phyloP scores from a whole-genome alignment of 2,797 vertebrate species.

The Argyrosomus regius region DNA sequence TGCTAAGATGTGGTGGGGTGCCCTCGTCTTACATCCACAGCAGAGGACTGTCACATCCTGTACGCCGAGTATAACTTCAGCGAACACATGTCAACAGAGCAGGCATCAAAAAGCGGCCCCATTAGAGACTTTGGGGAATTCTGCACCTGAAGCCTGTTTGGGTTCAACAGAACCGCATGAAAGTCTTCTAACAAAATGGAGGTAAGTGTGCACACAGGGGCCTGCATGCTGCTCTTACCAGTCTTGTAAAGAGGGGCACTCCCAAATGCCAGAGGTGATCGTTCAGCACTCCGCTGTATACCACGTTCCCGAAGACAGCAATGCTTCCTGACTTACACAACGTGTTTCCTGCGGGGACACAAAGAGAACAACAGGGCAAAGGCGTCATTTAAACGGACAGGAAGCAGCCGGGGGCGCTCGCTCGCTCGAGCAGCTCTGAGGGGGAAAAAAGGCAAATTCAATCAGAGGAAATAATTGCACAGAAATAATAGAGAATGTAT shows the following conservation, averaged over 20 bases:
- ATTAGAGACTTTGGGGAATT: conserved; percentile 53
- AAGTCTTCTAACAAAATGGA: conserved; percentile 54
- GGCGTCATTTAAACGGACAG: conserved; percentile 65
- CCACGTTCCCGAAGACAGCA: conserved; percentile 83
- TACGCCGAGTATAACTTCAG: conserved; percentile 32
- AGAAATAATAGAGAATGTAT: conserved; percentile 67
- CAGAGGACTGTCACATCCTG: conserved; percentile 56
- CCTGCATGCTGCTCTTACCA: conserved; percentile 76
- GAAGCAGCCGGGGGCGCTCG: conserved; percentile 40
- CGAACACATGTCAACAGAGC: conserved; percentile 61
- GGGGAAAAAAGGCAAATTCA: conserved; percentile 46
- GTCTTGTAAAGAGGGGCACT: conserved; percentile 85
- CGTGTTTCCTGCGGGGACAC: conserved; percentile 79
- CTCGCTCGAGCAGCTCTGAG: conserved; percentile 15
- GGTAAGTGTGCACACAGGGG: conserved; percentile 62
- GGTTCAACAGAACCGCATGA: conserved; percentile 20
- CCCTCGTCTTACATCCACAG: conserved; percentile 32
- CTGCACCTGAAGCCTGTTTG: conserved; percentile 54
- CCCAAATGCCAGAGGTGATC: conserved; percentile 84
- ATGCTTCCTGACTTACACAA: conserved; percentile 84
- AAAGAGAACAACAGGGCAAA: conserved; percentile 56
- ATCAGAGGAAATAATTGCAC: conserved; percentile 71
- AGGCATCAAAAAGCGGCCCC: conserved; percentile 48
- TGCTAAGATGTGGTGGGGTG: conserved; percentile 22
- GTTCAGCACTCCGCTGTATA: conserved; percentile 82